Evolutionary conservation across 2,888 invertebrate species (phyloP).

Genomic region (Eudemis profundana): DNA sequence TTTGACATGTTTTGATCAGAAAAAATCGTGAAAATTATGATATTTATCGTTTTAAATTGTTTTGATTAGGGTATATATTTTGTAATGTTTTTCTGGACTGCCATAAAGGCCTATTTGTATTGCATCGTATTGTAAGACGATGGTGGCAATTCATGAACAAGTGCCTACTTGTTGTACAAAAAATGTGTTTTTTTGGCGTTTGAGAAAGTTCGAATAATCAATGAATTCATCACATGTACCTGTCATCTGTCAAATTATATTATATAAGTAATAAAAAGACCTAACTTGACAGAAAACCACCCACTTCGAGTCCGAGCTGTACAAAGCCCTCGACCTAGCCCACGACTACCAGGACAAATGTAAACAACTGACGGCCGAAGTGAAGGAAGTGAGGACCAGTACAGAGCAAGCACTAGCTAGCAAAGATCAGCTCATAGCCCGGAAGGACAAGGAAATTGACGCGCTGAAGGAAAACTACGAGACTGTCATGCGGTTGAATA

Average conservation of each 20-base stretch:
- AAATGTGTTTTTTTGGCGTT: no score
- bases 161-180: no score
- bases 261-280: background rate
- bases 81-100: no score
- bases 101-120: no score
- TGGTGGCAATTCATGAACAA: no score
- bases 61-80: no score
- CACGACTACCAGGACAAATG: constrained; percentile 88
- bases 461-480: constrained; percentile 81
- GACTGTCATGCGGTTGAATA: constrained; percentile 80
- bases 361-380: constrained; percentile 81
- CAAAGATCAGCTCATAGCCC: constrained; percentile 60
- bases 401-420: constrained; percentile 64
- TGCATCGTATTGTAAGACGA: no score
- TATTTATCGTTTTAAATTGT: no score
- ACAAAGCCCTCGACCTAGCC: constrained; percentile 89
- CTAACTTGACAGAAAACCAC: constrained; percentile 74
- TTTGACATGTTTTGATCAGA: no score
- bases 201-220: no score
- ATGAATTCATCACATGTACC: no score
- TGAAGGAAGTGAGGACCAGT: constrained; percentile 68
- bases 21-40: no score
- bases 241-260: background rate
- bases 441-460: constrained; percentile 73
- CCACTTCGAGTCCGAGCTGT: constrained; percentile 89